These are phyloP conservation scores for Salvelinus fontinalis DNA, from an alignment of 2,113 vertebrate species.

Conservation along the genomic window DNA sequence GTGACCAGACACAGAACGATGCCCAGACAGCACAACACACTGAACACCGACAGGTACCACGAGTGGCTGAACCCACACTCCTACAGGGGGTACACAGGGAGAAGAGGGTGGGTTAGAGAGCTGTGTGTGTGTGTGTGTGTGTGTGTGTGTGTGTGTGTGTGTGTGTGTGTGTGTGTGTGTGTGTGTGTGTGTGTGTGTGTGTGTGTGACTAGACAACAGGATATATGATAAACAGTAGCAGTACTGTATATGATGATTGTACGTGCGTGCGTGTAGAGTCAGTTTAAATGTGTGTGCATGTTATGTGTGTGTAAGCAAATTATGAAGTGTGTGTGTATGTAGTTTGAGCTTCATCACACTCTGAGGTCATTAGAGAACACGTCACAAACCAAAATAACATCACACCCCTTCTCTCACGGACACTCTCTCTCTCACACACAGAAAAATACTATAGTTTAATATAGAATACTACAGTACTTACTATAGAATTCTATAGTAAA, in stretches of 20 bases:
- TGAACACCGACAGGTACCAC: slow-evolving; percentile 88
- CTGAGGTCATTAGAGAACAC: neutral
- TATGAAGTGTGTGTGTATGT: too few species aligned
- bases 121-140: neutral
- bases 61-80: slow-evolving; percentile 83
- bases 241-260: too few species aligned
- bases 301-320: too few species aligned
- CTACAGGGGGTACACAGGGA: slow-evolving; percentile 60
- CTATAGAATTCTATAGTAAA: too few species aligned
- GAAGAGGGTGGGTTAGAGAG: neutral
- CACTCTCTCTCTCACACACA: neutral
- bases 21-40: slow-evolving; percentile 90
- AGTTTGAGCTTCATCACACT: too few species aligned
- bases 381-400: slow-evolving; percentile 10
- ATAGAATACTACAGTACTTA: too few species aligned
- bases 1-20: slow-evolving; percentile 91
- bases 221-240: too few species aligned
- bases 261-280: too few species aligned
- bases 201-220: too few species aligned
- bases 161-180: too few species aligned
- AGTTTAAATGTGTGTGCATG: too few species aligned
- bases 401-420: slow-evolving; percentile 19
- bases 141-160: neutral
- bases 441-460: too few species aligned
- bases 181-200: neutral